Percentiles rank a stretch among this genome's conserved stretches.
Conservation (phyloP, 1,140 invertebrate genomes). For the Sipha flava region DNA sequence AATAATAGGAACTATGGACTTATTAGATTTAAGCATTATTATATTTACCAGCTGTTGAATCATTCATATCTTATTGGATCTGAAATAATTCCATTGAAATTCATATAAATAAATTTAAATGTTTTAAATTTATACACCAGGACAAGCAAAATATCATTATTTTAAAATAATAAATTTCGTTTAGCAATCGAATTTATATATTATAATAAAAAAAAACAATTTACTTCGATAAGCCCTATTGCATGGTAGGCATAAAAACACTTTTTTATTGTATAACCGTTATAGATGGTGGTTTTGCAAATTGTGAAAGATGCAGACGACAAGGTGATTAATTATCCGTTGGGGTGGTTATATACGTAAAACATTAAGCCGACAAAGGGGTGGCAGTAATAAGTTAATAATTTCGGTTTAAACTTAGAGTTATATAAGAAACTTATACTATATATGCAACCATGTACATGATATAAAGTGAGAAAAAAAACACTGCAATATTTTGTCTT, state of each 20-base stretch:
- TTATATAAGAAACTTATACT: background rate
- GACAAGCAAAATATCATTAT: background rate
- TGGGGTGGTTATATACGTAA: background rate
- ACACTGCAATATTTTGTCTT: background rate
- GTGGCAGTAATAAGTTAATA: conserved; percentile 23
- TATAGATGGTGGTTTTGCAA: background rate
- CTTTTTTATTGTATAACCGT: background rate
- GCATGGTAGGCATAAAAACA: background rate
- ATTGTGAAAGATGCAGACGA: conserved; percentile 9
- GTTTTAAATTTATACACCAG: background rate
- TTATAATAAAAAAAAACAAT: background rate
- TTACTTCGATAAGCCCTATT: background rate
- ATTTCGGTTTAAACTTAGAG: background rate
- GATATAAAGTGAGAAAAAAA: background rate
- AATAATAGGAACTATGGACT: background rate
- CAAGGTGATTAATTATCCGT: conserved; percentile 29
- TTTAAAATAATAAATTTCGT: background rate
- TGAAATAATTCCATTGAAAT: background rate
- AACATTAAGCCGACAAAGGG: background rate
- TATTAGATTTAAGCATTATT: background rate
- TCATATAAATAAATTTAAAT: conserved; percentile 3
- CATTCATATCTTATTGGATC: background rate
- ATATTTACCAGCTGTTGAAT: background rate
- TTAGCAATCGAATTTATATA: background rate
- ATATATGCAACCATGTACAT: background rate